Evolutionary conservation across 2,888 invertebrate species (phyloP), one percentile per base, ranked within the genome.

Genomic region (Dynastes tityus): DNA sequence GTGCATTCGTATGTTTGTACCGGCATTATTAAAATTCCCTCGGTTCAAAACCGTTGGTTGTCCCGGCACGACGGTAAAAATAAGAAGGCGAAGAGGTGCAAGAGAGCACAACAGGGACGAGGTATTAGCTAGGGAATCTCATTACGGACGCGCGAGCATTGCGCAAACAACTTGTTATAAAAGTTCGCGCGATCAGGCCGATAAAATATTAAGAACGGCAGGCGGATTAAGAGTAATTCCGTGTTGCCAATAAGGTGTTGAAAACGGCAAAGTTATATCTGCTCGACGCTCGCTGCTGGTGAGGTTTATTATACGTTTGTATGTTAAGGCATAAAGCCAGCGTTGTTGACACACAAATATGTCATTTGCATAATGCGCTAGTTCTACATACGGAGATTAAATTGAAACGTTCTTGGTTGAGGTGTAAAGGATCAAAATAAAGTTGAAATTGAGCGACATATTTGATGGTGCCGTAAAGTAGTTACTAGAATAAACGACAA

Each of bases 121-220:
- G 45, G 27, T 68, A 68, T 68, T 68, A 68, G 51, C 68, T 51
- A 68, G 68, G 22, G 45, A 68, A 68, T 68, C 68, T 68, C 68
- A 68, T 68, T 68, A 68, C 68, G 27, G 45, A 11, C 68, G 68
- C 68, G 49, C 22, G 22, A 68, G 51, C 29, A 51, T 51, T 49
- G 68, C 45, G 68, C 68, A 68, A 68, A 68, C 27, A 27, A 49
- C 27, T 68, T 45, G 71, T 71, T 71, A 71, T 70, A 71, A 71
- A 71, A 71, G 45, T 45, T n/a, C 3, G 58, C 32, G 58, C 55
- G 71, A 71, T 71, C 40, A 6, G 32, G 9, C 16, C 55, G 71
- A 71, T 71, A 58, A 55, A 71, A 71, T 71, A 71, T 71, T 71
- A 71, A 71, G 37, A 58, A n/a, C 40, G 37, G 70, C 53, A 16